A percentile compares a stretch with the other conserved stretches of the same genome.
Conservation (phyloP, 2,113 vertebrate genomes). For the Nesospiza acunhae region DNA sequence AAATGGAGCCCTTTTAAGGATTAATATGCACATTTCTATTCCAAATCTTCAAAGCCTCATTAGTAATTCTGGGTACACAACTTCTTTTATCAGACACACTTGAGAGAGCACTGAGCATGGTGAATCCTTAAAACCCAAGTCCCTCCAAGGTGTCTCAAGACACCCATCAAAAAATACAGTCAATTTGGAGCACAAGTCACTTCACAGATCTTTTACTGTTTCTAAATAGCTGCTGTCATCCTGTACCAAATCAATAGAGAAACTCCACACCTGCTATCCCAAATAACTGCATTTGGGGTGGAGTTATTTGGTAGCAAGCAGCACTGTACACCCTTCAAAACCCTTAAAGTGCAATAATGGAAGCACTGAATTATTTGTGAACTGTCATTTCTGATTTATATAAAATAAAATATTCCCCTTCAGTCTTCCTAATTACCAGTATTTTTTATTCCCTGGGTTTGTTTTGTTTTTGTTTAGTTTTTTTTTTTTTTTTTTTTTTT, state of each 20-base stretch:
- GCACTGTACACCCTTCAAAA: neutral
- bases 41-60: neutral
- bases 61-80: neutral
- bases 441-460: neutral
- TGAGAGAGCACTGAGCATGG: neutral
- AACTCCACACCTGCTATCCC: neutral
- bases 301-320: neutral
- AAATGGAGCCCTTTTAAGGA: neutral
- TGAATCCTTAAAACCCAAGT: neutral
- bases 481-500: neutral
- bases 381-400: constrained; percentile 33
- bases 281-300: neutral
- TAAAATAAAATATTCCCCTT: neutral
- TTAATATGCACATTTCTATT: neutral
- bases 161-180: neutral
- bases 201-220: neutral
- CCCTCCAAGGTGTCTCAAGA: neutral
- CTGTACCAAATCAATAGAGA: neutral
- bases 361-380: constrained; percentile 45
- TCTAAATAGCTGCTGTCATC: neutral
- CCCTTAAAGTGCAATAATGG: neutral
- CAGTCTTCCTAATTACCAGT: constrained; percentile 17
- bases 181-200: neutral
- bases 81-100: neutral
- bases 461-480: too few relatives aligned